phyloP scores from a whole-genome alignment of 2,113 vertebrate genomes.

The Pomatostomus ruficeps region DNA sequence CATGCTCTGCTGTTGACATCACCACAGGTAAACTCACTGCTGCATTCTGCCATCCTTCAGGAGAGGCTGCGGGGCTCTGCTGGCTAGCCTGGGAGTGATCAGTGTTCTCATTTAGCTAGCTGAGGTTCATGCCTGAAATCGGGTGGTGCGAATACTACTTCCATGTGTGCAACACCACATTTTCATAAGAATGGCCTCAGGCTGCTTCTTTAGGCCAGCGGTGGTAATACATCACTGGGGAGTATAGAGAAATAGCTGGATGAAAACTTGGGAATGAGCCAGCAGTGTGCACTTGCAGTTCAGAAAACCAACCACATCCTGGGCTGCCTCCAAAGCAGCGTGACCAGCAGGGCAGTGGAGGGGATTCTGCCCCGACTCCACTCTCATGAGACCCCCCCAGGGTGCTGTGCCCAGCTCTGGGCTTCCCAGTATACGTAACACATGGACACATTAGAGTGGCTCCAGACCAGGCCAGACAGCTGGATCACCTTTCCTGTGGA shows the following conservation, averaged over 20 bases:
- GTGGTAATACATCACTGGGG: neutral
- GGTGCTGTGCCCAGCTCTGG: neutral
- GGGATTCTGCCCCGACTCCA: neutral
- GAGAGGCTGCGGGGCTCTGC: neutral
- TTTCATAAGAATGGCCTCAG: neutral
- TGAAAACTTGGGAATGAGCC: neutral
- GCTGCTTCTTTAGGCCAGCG: neutral
- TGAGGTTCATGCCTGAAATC: neutral
- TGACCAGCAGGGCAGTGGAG: neutral
- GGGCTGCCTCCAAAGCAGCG: neutral
- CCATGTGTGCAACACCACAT: accelerated
- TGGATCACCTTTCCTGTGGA: neutral
- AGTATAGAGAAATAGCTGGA: neutral
- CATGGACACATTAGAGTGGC: neutral
- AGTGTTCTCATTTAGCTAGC: neutral
- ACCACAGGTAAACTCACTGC: neutral
- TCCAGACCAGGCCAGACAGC: neutral
- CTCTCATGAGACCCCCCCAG: neutral
- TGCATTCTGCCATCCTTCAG: neutral
- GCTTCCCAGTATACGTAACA: neutral
- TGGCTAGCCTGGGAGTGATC: neutral
- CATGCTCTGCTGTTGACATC: neutral
- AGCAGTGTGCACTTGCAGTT: neutral
- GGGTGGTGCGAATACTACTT: neutral
- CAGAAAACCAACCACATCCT: neutral